Percentiles rank a stretch among this genome's conserved stretches.
These are phyloP conservation scores for Syrrhaptes paradoxus DNA, from an alignment of 2,113 vertebrate genomes.

Conservation along the genomic window DNA sequence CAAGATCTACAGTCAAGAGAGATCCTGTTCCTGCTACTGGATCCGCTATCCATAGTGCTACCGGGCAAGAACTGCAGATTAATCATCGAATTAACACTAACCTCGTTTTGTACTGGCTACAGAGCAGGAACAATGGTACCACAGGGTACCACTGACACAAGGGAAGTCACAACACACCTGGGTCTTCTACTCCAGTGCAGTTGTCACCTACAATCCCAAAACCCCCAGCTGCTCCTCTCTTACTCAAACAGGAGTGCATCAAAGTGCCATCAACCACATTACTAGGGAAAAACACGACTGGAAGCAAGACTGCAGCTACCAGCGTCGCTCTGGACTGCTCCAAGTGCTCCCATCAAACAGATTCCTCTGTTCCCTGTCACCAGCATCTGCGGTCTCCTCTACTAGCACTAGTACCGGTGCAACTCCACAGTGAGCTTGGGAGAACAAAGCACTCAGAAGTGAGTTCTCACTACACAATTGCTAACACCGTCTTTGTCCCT, in stretches of 20 bases:
- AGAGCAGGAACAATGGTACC: background rate
- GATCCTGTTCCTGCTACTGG: accelerated
- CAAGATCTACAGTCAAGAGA: background rate
- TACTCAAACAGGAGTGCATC: accelerated
- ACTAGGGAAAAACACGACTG: background rate
- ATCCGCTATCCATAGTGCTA: background rate
- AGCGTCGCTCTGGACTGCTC: background rate
- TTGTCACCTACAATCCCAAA: background rate
- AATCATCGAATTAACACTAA: background rate
- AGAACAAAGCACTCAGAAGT: background rate
- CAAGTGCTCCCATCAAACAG: background rate
- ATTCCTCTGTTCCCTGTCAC: accelerated
- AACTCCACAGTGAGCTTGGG: background rate
- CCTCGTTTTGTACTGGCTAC: background rate
- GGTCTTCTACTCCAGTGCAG: background rate
- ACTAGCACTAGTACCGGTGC: background rate
- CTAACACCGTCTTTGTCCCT: background rate
- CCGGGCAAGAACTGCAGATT: background rate
- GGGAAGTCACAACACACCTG: background rate
- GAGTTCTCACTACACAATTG: background rate
- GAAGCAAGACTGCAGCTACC: background rate
- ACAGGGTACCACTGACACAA: background rate
- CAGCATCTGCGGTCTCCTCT: background rate
- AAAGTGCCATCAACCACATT: background rate
- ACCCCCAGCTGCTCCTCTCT: background rate